Base-by-base conservation (phyloP, 2,113 vertebrate species). In the Emydocephalus ijimae region DNA sequence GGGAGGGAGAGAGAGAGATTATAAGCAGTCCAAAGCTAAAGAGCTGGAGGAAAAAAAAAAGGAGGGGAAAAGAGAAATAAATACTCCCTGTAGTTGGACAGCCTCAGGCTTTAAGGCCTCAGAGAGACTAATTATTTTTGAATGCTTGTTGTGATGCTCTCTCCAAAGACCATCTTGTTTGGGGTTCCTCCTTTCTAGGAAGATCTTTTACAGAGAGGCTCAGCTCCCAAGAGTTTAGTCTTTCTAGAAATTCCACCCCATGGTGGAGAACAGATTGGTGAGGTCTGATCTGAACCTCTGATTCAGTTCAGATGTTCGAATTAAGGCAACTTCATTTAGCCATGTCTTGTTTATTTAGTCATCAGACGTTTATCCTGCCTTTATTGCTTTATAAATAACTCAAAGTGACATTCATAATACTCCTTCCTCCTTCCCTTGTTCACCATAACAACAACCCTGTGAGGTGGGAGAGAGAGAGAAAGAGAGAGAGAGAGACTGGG, bases 11-110 rank as follows among this genome's bases (percentile, higher is more conserved):
- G 43, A 61, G 24, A 93, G 94, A 86, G 26, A 93, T 95, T 5
- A 45, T 56, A 56, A 94, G n/a, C 59, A 14, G 91, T 48, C 11
- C 24, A 2, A 90, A 89, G 26, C 55, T 90, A 94, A 91, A 87
- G 92, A 89, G 14, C 0, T 2, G 26, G 86, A 39, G 57, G 55
- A 48, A 24, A 81, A 5, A 86, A 5, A n/a, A 3, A 48, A n/a
- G 23, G 34, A 34, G 81, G 43, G 11, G 24, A 2, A 90, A 59
- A 59, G 20, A 52, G 21, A 89, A 26, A 29, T 59, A 86, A 34
- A 50, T 21, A 23, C 39, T n/a, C 7, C 11, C 21, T 2, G 20
- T 1, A 5, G 29, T 15, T 85, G 54, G 59, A 55, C 34, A 92
- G 57, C 1, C 90, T 93, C 50, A 29, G 23, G 48, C 50, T 92